Conservation (phyloP, 2,888 invertebrate genomes). For the Phyto melanocephala region DNA sequence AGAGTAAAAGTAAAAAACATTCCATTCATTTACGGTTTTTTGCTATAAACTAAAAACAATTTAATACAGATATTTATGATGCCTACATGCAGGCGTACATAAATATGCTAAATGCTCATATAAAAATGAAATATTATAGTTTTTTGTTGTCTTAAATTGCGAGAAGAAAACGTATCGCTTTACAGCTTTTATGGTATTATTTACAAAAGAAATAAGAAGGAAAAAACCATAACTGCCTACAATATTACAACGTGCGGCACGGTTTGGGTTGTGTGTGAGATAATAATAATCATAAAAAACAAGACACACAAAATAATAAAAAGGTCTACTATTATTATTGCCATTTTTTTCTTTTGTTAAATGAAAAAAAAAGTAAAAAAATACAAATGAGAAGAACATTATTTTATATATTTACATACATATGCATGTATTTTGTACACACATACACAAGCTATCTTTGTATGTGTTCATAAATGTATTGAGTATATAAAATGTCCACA, state of each 20-base stretch:
- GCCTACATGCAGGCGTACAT: not conserved
- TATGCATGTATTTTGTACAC: not conserved
- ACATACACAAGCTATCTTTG: not conserved
- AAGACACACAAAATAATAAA: not conserved
- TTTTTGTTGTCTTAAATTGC: not conserved
- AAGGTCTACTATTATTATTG: not conserved
- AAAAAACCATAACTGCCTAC: not conserved
- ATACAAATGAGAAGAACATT: not conserved
- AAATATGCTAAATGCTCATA: not conserved
- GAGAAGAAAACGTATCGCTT: not conserved
- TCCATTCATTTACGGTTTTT: not conserved
- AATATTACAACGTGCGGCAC: not conserved
- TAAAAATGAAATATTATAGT: not conserved
- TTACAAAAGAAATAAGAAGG: not conserved
- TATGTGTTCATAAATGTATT: not conserved
- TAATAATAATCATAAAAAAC: not conserved
- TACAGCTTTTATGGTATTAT: not conserved
- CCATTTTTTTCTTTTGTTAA: not conserved
- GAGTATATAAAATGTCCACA: not conserved
- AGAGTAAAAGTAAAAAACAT: too few relatives aligned
- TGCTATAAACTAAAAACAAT: conserved; percentile 22
- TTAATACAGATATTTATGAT: not conserved
- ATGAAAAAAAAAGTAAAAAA: not conserved
- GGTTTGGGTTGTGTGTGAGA: not conserved
- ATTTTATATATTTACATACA: not conserved